Evolutionary conservation across 2,797 vertebrate genomes (phyloP).

Genomic region (Catharus ustulatus): DNA sequence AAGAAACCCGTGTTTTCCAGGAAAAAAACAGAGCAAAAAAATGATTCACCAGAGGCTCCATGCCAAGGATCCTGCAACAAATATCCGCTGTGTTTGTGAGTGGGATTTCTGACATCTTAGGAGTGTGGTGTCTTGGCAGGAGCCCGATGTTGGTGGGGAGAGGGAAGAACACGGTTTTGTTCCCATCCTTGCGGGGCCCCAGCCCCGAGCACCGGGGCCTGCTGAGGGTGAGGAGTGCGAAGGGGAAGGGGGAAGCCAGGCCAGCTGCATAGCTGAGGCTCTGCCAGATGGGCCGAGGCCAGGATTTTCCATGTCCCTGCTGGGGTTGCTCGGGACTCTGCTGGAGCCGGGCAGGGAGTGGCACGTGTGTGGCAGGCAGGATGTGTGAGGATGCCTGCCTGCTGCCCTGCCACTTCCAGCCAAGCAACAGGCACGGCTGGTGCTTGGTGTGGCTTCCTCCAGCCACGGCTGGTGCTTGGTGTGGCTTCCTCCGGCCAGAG

Average conservation of each 20-base stretch:
- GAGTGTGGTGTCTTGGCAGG: background rate
- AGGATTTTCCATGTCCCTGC: accelerated
- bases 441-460: background rate
- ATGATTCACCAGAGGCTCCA: background rate
- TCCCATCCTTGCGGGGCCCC: background rate
- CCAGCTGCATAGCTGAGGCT: background rate
- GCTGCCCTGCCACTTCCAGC: background rate
- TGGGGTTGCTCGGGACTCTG: accelerated
- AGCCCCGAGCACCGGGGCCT: background rate
- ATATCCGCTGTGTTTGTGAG: background rate
- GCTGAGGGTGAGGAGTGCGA: accelerated
- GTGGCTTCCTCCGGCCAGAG: accelerated
- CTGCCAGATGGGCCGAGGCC: background rate
- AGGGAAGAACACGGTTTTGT: background rate
- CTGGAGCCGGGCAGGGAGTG: accelerated
- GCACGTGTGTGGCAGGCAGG: accelerated
- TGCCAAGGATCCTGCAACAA: constrained; percentile 16
- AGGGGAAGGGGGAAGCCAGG: background rate
- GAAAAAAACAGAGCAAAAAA: background rate
- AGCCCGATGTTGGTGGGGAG: background rate
- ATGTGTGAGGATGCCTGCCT: accelerated
- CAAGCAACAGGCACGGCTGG: accelerated
- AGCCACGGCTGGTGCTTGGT: accelerated
- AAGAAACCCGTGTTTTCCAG: background rate
- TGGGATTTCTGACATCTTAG: background rate